These are phyloP conservation scores for Toxotes lorentzi DNA, from an alignment of 2,797 vertebrate species.

Conservation along the genomic window DNA sequence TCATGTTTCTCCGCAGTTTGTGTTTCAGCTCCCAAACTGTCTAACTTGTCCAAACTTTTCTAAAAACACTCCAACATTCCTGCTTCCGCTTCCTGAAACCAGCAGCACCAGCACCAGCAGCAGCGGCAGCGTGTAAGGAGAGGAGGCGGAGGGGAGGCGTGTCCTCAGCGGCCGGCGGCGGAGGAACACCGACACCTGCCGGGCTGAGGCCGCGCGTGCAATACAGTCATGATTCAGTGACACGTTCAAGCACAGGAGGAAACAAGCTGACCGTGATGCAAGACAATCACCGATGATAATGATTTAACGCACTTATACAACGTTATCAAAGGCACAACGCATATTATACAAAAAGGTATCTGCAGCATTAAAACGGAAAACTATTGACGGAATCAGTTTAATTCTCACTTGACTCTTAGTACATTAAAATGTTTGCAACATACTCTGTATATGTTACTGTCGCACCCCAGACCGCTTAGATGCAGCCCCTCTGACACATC, in stretches of 20 bases:
- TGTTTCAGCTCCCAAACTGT: slow-evolving; percentile 45
- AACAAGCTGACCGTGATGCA: no score
- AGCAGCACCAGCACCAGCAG: slow-evolving; percentile 25
- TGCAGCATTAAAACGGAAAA: no score
- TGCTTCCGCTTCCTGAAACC: slow-evolving; percentile 82
- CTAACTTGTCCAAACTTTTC: slow-evolving; percentile 69
- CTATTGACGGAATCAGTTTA: no score
- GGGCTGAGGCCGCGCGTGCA: background rate
- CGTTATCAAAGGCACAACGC: no score
- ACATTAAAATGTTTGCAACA: no score
- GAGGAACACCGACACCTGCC: slow-evolving; percentile 46
- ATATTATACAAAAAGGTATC: no score
- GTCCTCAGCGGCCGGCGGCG: slow-evolving; percentile 14
- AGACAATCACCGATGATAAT: no score
- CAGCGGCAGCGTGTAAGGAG: slow-evolving; percentile 29
- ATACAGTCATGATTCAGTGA: no score
- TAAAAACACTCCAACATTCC: slow-evolving; percentile 73
- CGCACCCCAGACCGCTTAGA: background rate
- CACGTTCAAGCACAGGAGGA: no score
- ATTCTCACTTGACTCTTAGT: no score
- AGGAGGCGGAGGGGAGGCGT: slow-evolving; percentile 43
- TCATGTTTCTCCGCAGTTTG: slow-evolving; percentile 56
- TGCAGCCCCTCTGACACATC: no score
- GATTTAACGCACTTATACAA: no score
- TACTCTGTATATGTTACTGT: background rate